Percentiles rank a stretch among this genome's conserved stretches.
phyloP scores from a whole-genome alignment of 2,888 invertebrate species.

The Busseola fusca region DNA sequence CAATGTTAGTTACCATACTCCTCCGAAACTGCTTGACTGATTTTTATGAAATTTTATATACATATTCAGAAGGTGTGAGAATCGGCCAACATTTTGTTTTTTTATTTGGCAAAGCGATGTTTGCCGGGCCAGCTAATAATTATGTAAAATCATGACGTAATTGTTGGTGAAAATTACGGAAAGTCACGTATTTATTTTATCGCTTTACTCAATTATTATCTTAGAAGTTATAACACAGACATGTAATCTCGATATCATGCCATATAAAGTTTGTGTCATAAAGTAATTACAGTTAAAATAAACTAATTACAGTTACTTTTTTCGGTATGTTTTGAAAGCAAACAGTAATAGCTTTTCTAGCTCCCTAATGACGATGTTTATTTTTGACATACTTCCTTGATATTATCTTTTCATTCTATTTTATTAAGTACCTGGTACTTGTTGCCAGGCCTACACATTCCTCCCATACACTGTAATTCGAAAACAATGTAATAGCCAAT shows the following conservation, averaged over 20 bases:
- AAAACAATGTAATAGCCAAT: background rate
- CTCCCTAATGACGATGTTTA: constrained; percentile 2
- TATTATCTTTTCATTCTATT: background rate
- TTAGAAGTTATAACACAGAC: constrained; percentile 19
- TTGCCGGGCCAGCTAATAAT: too few species aligned
- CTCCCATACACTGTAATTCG: background rate
- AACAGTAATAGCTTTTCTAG: background rate
- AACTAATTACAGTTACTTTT: too few species aligned
- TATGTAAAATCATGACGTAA: constrained; percentile 21
- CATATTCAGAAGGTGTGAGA: too few species aligned
- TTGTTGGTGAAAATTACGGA: background rate
- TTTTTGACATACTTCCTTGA: background rate
- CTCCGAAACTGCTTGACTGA: too few species aligned
- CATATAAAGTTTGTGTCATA: constrained; percentile 11
- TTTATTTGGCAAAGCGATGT: too few species aligned
- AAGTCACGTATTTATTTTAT: constrained; percentile 45
- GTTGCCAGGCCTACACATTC: background rate
- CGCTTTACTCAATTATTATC: constrained; percentile 33
- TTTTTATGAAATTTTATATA: too few species aligned
- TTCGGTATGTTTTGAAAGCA: background rate
- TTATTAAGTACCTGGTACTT: too few species aligned
- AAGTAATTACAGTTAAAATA: background rate
- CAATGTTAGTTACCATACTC: too few species aligned
- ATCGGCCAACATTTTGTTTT: too few species aligned
- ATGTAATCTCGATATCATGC: background rate